A percentile compares a stretch with the other conserved stretches of the same genome.
Evolutionary conservation across 2,888 invertebrate genomes (phyloP).

Genomic region (Lathronympha strigana): DNA sequence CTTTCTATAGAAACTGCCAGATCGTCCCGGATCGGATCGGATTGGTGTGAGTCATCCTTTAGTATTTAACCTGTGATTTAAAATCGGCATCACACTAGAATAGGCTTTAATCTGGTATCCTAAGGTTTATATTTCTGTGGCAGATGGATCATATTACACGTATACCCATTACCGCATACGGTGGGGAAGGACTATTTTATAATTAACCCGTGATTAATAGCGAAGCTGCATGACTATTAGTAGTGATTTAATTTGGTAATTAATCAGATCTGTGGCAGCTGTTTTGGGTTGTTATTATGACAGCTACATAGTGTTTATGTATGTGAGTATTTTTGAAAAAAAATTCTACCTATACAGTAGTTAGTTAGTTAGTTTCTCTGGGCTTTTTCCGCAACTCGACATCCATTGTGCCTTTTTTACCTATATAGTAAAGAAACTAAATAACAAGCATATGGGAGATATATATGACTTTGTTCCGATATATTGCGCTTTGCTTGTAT

Average conservation of each 20-base stretch:
- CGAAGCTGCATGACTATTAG: constrained; percentile 5
- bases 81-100: too few species aligned
- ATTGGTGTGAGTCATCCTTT: too few species aligned
- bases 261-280: constrained; percentile 26
- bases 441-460: too few species aligned
- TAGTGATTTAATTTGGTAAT: constrained; percentile 32
- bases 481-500: too few species aligned
- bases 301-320: background rate
- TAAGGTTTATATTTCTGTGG: background rate
- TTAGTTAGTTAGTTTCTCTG: too few species aligned
- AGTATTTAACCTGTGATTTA: too few species aligned
- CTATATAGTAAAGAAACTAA: too few species aligned
- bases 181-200: constrained; percentile 17
- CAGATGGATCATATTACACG: background rate
- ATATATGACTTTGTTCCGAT: too few species aligned
- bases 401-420: too few species aligned
- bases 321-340: background rate
- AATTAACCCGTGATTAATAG: constrained; percentile 23
- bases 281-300: constrained; percentile 7
- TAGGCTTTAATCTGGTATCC: background rate
- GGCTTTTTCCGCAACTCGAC: too few species aligned
- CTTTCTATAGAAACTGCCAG: too few species aligned
- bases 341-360: background rate
- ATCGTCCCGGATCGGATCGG: too few species aligned
- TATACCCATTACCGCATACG: background rate